A percentile compares a stretch with the other conserved stretches of the same genome.
phyloP scores from a whole-genome alignment of 2,888 invertebrate species.

The Temnothorax unifasciatus region DNA sequence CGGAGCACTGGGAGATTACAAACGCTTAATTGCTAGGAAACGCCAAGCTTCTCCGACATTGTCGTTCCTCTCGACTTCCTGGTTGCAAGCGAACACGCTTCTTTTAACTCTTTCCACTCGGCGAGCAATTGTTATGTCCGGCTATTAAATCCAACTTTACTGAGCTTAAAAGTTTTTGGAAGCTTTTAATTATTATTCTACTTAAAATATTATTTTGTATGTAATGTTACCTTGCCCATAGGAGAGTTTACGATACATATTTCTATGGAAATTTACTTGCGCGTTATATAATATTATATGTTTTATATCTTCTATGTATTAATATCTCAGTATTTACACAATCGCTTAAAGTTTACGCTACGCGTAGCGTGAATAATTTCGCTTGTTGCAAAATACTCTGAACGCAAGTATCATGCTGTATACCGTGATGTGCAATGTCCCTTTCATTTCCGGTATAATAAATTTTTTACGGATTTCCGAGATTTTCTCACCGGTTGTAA shows the following conservation, averaged over 20 bases:
- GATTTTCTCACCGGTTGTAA: conserved; percentile 12
- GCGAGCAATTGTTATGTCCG: conserved; percentile 37
- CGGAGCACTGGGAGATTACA: conserved; percentile 55
- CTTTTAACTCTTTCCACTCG: conserved; percentile 33
- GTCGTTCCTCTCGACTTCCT: conserved; percentile 13
- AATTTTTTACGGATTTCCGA: not conserved
- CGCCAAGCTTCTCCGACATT: conserved; percentile 55
- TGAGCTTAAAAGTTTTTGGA: conserved; percentile 8
- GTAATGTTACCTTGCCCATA: not conserved
- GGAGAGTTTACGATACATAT: not conserved
- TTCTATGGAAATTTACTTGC: not conserved
- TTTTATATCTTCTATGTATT: not conserved
- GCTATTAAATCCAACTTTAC: conserved; percentile 30
- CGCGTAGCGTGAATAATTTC: conserved; percentile 29
- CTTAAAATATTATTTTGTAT: not conserved
- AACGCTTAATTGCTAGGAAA: conserved; percentile 67
- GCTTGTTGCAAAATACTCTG: conserved; percentile 4
- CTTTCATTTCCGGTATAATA: conserved; percentile 12
- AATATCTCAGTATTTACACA: conserved; percentile 18
- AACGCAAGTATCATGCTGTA: not conserved
- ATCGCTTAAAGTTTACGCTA: conserved; percentile 22
- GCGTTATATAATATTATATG: not conserved
- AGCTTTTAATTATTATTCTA: conserved; percentile 25
- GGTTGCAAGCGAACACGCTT: conserved; percentile 16
- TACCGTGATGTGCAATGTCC: conserved; percentile 6